phyloP scores from a whole-genome alignment of 2,113 vertebrate genomes.

The Bombycilla garrulus region DNA sequence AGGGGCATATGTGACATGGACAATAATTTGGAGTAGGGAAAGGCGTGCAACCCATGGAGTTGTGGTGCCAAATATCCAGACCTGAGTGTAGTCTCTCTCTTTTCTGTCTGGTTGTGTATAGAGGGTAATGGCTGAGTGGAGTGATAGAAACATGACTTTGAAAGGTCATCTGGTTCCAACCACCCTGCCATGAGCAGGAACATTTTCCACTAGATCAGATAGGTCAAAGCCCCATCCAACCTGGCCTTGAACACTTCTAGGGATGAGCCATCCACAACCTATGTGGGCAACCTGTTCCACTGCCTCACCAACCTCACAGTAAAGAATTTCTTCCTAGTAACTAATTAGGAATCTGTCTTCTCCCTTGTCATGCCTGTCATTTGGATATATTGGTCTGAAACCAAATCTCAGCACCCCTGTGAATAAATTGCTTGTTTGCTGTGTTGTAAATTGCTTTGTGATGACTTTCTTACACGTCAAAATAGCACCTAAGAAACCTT shows the following conservation, averaged over 20 bases:
- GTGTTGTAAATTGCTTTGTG: not conserved
- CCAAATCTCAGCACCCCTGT: not conserved
- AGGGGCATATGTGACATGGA: rapidly evolving
- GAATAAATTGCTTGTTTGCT: not conserved
- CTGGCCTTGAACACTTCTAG: not conserved
- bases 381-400: not conserved
- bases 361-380: rapidly evolving
- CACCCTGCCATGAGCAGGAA: not conserved
- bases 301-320: not conserved
- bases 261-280: not conserved
- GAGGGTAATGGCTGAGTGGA: not conserved
- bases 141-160: not conserved
- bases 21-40: not conserved
- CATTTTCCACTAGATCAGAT: not conserved
- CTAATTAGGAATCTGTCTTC: not conserved
- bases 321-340: not conserved
- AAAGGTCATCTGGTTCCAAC: not conserved
- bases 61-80: not conserved
- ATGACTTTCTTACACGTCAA: not conserved
- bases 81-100: not conserved
- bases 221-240: not conserved
- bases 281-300: not conserved
- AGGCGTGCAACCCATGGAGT: not conserved
- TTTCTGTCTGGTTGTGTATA: not conserved
- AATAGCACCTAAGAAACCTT: not conserved